Percentiles rank a stretch among this genome's conserved stretches.
Conservation (phyloP, 1,140 invertebrate species). For the Eciton burchellii region DNA sequence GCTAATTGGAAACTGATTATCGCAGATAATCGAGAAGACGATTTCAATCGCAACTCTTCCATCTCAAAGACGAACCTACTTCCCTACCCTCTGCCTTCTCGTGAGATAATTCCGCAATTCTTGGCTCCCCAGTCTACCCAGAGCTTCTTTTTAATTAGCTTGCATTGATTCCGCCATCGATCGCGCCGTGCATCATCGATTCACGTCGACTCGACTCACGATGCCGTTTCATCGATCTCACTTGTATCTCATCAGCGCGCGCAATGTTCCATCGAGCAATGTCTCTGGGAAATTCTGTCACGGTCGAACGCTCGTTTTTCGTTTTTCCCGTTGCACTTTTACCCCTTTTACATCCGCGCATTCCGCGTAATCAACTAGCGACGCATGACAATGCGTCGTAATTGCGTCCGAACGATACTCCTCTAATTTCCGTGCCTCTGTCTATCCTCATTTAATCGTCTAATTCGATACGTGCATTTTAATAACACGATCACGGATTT, state of each 20-base stretch:
- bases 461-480: conserved; percentile 24
- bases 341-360: background rate
- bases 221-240: conserved; percentile 12
- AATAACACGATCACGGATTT: background rate
- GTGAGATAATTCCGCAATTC: background rate
- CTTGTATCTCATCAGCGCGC: conserved; percentile 7
- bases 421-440: conserved; percentile 30
- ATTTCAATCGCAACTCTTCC: conserved; percentile 14
- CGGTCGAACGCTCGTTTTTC: background rate
- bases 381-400: conserved; percentile 7
- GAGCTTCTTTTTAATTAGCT: conserved; percentile 72
- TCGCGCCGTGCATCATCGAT: conserved; percentile 54
- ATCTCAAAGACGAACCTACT: background rate
- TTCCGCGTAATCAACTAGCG: conserved; percentile 21
- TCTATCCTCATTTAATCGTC: conserved; percentile 12
- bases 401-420: conserved; percentile 40
- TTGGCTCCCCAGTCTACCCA: background rate
- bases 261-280: background rate
- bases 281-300: conserved; percentile 18
- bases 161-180: conserved; percentile 41
- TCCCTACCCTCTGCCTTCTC: background rate
- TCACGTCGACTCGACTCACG: background rate
- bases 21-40: conserved; percentile 50
- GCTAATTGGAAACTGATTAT: conserved; percentile 76
- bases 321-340: conserved; percentile 3